Conservation (phyloP, 1,140 invertebrate genomes). For the Caenorhabditis latens region DNA sequence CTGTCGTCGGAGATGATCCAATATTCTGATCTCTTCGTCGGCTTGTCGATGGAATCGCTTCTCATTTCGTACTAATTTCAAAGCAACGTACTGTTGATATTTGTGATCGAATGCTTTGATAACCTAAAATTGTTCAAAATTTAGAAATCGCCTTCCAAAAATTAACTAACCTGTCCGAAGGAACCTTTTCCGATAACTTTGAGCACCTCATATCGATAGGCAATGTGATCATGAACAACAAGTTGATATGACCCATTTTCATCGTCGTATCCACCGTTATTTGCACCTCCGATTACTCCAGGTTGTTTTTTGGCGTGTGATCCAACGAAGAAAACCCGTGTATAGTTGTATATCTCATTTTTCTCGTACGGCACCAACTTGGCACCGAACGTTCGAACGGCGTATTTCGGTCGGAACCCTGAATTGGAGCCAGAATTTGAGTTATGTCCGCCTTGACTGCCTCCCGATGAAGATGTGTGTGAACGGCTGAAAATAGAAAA, state of each 20-base stretch:
- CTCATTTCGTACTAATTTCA: conserved; percentile 85
- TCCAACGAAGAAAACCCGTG: conserved; percentile 77
- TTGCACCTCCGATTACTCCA: conserved; percentile 84
- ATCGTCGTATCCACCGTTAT: conserved; percentile 84
- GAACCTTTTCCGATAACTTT: conserved; percentile 98
- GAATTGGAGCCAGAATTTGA: conserved; percentile 54
- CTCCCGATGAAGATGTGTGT: conserved; percentile 67
- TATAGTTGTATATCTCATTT: conserved; percentile 77
- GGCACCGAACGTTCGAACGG: conserved; percentile 73
- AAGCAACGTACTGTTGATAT: conserved; percentile 79
- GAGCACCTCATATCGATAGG: conserved; percentile 94
- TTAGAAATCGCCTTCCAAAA: background rate
- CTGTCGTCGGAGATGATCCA: conserved; percentile 93
- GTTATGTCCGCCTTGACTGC: conserved; percentile 61
- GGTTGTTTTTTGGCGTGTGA: conserved; percentile 76
- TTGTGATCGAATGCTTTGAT: conserved; percentile 81
- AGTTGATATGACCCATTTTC: conserved; percentile 96
- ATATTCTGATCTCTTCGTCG: conserved; percentile 97
- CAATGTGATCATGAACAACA: conserved; percentile 96
- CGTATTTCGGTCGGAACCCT: conserved; percentile 76
- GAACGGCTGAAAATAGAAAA: conserved; percentile 57
- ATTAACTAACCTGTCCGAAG: conserved; percentile 86
- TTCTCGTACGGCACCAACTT: conserved; percentile 75
- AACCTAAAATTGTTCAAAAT: conserved; percentile 83
- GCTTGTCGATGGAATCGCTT: conserved; percentile 98